phyloP scores from a whole-genome alignment of 2,888 invertebrate genomes.

The Clunio marinus region DNA sequence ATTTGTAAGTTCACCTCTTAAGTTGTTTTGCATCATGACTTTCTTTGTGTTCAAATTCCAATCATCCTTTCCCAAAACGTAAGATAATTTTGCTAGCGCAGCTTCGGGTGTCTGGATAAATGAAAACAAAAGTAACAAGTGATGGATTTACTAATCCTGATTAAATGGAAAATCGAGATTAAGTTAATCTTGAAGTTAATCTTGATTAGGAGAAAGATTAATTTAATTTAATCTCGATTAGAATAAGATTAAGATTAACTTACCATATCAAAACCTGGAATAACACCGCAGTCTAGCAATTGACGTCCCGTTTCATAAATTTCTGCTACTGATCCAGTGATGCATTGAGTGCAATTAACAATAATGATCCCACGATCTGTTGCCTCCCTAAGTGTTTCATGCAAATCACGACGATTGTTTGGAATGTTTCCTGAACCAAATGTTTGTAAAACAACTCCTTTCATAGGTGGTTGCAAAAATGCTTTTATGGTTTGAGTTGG shows the following conservation, averaged over 20 bases:
- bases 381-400: conserved; percentile 67
- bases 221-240: conserved; percentile 23
- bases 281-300: conserved; percentile 46
- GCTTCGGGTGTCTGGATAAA: conserved; percentile 90
- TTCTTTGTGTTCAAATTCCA: conserved; percentile 62
- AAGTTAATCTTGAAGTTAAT: too few relatives aligned
- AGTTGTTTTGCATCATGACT: conserved; percentile 70
- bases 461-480: conserved; percentile 70
- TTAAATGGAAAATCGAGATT: conserved; percentile 56
- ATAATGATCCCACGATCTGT: conserved; percentile 74
- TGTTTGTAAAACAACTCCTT: conserved; percentile 81
- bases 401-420: conserved; percentile 71
- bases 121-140: conserved; percentile 60
- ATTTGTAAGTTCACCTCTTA: conserved; percentile 75
- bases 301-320: conserved; percentile 82
- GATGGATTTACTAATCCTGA: conserved; percentile 72
- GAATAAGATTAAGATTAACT: too few relatives aligned
- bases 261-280: conserved; percentile 49
- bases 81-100: conserved; percentile 84
- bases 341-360: conserved; percentile 89
- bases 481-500: conserved; percentile 69
- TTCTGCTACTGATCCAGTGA: conserved; percentile 71
- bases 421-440: conserved; percentile 95
- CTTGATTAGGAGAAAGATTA: too few relatives aligned
- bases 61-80: conserved; percentile 76